phyloP scores from a whole-genome alignment of 2,888 invertebrate species.

The Calameuta filiformis region DNA sequence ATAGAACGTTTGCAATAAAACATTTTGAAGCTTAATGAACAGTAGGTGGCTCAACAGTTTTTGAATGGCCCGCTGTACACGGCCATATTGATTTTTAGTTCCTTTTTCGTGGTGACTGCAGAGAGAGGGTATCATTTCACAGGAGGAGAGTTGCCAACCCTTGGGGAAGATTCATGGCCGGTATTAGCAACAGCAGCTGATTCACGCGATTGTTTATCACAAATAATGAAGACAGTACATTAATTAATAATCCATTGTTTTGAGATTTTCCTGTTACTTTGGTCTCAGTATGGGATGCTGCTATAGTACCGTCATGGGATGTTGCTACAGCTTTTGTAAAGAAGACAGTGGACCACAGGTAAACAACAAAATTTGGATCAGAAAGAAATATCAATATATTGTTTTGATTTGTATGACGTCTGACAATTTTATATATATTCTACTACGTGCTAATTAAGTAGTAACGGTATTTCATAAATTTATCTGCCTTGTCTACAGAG shows the following conservation, averaged over 20 bases:
- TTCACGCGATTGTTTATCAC: neutral
- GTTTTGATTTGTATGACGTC: neutral
- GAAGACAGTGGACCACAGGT: conserved; percentile 79
- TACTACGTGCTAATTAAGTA: neutral
- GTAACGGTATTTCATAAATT: neutral
- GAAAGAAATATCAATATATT: neutral
- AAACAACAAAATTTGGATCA: conserved; percentile 32
- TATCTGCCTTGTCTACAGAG: conserved; percentile 58
- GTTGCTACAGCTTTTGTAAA: conserved; percentile 80
- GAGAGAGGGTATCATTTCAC: too few relatives aligned
- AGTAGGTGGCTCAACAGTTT: too few relatives aligned
- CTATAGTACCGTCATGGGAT: conserved; percentile 68
- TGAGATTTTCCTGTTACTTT: neutral
- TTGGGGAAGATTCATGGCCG: neutral
- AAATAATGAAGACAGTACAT: neutral
- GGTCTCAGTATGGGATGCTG: conserved; percentile 49
- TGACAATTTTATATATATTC: neutral
- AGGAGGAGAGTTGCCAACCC: too few relatives aligned
- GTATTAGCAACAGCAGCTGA: neutral
- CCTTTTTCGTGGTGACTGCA: too few relatives aligned
- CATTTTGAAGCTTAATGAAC: too few relatives aligned
- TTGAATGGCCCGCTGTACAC: too few relatives aligned
- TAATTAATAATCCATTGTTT: neutral
- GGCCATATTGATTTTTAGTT: too few relatives aligned
- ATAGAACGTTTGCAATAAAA: too few relatives aligned